phyloP scores from a whole-genome alignment of 2,797 vertebrate species.

The Chiroxiphia lanceolata region DNA sequence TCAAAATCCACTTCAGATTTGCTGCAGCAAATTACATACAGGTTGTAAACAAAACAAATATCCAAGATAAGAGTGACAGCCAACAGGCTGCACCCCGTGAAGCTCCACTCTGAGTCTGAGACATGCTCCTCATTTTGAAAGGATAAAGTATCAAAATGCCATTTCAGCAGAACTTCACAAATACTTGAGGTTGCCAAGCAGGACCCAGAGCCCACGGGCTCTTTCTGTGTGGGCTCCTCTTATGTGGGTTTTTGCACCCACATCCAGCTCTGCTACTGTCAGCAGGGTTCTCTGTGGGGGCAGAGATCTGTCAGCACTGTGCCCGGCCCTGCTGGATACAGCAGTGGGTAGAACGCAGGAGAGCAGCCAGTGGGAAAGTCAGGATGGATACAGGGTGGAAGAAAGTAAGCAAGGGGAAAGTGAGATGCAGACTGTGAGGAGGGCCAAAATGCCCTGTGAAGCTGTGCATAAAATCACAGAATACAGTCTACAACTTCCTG shows the following conservation, averaged over 20 bases:
- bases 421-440: not conserved
- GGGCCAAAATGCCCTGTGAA: not conserved
- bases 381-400: not conserved
- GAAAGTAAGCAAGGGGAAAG: not conserved
- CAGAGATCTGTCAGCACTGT: not conserved
- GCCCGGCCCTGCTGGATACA: not conserved
- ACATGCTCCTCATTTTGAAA: not conserved
- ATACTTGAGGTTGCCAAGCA: not conserved
- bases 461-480: not conserved
- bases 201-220: not conserved
- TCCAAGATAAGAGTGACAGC: not conserved
- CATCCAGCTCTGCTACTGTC: not conserved
- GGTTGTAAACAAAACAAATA: not conserved
- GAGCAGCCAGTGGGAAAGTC: not conserved
- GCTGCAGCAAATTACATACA: not conserved
- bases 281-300: not conserved
- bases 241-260: not conserved
- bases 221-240: slow-evolving; percentile 8
- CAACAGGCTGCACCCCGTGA: not conserved
- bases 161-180: not conserved
- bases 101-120: not conserved
- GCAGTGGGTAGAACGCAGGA: not conserved
- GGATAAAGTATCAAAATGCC: not conserved
- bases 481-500: not conserved
- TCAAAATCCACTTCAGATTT: not conserved